phyloP scores from a whole-genome alignment of 1,140 invertebrate species.

The Drosophila repletoides region DNA sequence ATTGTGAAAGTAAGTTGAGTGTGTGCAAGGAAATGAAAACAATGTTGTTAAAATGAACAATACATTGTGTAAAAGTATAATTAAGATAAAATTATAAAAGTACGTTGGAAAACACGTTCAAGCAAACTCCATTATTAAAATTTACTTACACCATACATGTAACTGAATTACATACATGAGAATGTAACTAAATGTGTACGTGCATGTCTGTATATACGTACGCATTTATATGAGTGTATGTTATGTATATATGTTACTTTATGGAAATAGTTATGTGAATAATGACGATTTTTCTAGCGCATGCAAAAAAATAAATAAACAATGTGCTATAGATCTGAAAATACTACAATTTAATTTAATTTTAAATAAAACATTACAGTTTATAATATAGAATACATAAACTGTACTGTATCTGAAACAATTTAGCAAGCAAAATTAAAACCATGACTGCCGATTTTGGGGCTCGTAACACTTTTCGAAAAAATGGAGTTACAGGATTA shows the following conservation, averaged over 20 bases:
- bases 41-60: constrained; percentile 1
- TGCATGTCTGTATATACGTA: neutral
- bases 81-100: neutral
- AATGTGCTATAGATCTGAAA: neutral
- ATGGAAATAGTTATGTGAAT: too few relatives aligned
- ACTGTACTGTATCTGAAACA: neutral
- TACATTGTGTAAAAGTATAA: constrained; percentile 13
- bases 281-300: too few relatives aligned
- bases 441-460: constrained; percentile 64
- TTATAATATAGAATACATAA: neutral
- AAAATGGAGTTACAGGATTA: constrained; percentile 52
- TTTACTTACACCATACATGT: too few relatives aligned
- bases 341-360: neutral
- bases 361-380: neutral
- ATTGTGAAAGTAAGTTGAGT: constrained; percentile 17
- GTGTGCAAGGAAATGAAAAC: constrained; percentile 17
- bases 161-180: neutral
- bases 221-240: neutral
- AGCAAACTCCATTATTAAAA: too few relatives aligned
- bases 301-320: constrained; percentile 4
- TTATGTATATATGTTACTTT: constrained; percentile 3
- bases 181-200: neutral
- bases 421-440: neutral
- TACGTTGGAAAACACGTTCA: too few relatives aligned
- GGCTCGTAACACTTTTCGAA: constrained; percentile 65